These are phyloP conservation scores for Myotis pilosus DNA, from an alignment of 2,797 vertebrate species.

Conservation along the genomic window DNA sequence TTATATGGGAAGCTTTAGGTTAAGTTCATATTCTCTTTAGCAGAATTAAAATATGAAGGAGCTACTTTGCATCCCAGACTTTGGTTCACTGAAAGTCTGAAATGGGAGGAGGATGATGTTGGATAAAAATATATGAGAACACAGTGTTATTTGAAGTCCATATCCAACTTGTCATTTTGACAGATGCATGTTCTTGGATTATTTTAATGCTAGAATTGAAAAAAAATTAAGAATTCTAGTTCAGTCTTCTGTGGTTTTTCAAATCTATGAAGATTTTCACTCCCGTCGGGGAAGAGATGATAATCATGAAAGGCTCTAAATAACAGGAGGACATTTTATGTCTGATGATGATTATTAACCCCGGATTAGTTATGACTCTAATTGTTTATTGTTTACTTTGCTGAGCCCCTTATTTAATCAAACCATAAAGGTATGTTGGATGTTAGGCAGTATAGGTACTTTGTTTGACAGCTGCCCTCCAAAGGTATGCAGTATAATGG, in stretches of 20 bases:
- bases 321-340: not conserved
- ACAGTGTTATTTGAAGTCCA: slow-evolving; percentile 74
- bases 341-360: slow-evolving; percentile 1
- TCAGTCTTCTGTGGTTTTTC: slow-evolving; percentile 49
- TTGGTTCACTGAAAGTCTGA: slow-evolving; percentile 69
- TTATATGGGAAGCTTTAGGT: slow-evolving; percentile 59
- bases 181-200: slow-evolving; percentile 70
- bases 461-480: not conserved
- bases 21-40: slow-evolving; percentile 60
- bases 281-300: not conserved
- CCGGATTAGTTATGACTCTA: not conserved
- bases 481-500: not conserved
- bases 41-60: slow-evolving; percentile 72
- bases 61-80: slow-evolving; percentile 61
- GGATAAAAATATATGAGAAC: slow-evolving; percentile 50
- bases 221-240: slow-evolving; percentile 53
- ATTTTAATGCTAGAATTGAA: slow-evolving; percentile 72
- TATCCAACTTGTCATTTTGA: slow-evolving; percentile 76
- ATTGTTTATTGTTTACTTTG: not conserved
- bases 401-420: not conserved
- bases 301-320: not conserved
- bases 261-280: slow-evolving; percentile 58
- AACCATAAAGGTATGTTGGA: not conserved
- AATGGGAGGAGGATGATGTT: slow-evolving; percentile 60
- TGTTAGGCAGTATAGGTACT: not conserved